Evolutionary conservation across 2,113 vertebrate species (phyloP), one percentile per base, ranked within the genome.

Genomic region (Aldabrachelys gigantea): DNA sequence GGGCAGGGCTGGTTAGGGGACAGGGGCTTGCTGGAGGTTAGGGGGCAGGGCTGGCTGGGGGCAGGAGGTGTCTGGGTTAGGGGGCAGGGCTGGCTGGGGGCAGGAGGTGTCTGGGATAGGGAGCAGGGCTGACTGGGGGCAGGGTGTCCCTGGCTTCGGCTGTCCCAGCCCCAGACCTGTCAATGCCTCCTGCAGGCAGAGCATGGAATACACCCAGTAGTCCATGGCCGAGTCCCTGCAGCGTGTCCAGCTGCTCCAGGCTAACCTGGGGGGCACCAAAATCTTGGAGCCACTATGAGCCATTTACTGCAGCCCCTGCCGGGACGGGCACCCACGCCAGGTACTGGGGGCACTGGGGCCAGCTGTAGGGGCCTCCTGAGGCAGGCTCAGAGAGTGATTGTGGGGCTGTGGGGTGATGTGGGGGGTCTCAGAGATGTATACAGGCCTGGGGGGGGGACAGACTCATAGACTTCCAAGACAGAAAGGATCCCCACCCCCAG

Each of bases 261-360:
- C 98, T 35, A 3, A 99, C 87, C 86, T 99, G 41, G 98, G 98
- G 6, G 98, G 98, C 56, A 99, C 98, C 0, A 98, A 99, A 95
- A 99, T 99, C 81, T 92, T 99, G 29, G 1, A n/a, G 17, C 97
- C 99, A 1, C 95, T 99, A 19, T 53, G 96, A 82, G 82, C 96
- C 84, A 98, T 99, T 97, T 99, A 98, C 93, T 97, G 90, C 47
- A 97, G 95, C 80, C 47, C 97, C 75, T 97, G 97, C 90, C 95
- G 98, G 86, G 94, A 93, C 0, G 98, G 89, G 4, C 98, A 98
- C 11, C 98, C 98, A 0, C 96, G 98, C 75, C 99, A 99, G 97
- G 99, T 99, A 97, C 11, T 3, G 38, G 56, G 49, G 16, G 3
- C 8, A 76, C 76, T 4, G 44, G 50, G 41, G 19, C 4, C 10